A percentile compares a stretch with the other conserved stretches of the same genome.
Conservation (phyloP, 2,113 vertebrate genomes). For the Rhabdomys dilectus region DNA sequence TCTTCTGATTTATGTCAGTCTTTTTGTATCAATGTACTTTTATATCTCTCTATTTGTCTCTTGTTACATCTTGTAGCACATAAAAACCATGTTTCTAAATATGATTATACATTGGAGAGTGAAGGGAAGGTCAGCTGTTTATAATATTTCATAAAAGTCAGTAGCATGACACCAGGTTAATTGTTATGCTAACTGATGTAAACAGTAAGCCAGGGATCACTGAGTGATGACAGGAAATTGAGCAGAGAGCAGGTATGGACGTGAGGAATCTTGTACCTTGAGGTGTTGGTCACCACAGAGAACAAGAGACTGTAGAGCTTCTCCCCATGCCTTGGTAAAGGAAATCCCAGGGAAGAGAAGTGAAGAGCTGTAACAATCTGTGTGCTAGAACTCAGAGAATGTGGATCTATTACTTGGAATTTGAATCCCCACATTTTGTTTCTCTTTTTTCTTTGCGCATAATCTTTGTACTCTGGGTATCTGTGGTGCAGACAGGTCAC, state of each 20-base stretch:
- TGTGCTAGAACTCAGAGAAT: no score
- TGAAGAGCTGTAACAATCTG: no score
- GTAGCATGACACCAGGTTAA: not conserved
- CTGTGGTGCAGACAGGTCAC: not conserved
- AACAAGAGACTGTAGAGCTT: not conserved
- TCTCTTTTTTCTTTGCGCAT: not conserved
- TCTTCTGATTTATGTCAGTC: no score
- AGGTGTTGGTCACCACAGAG: not conserved
- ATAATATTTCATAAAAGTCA: accelerated
- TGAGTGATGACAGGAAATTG: not conserved
- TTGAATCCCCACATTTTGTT: not conserved
- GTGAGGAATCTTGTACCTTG: not conserved
- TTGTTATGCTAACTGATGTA: not conserved
- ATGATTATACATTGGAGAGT: not conserved
- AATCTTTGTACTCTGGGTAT: not conserved
- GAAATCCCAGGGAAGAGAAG: not conserved
- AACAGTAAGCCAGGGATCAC: not conserved
- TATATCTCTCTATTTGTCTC: no score
- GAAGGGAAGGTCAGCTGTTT: accelerated
- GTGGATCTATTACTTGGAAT: no score
- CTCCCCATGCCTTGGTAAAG: not conserved
- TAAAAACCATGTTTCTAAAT: no score
- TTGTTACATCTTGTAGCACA: no score
- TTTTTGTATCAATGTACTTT: no score
- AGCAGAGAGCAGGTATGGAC: no score